Conservation (phyloP, 2,888 invertebrate species). For the Bembecia ichneumoniformis region DNA sequence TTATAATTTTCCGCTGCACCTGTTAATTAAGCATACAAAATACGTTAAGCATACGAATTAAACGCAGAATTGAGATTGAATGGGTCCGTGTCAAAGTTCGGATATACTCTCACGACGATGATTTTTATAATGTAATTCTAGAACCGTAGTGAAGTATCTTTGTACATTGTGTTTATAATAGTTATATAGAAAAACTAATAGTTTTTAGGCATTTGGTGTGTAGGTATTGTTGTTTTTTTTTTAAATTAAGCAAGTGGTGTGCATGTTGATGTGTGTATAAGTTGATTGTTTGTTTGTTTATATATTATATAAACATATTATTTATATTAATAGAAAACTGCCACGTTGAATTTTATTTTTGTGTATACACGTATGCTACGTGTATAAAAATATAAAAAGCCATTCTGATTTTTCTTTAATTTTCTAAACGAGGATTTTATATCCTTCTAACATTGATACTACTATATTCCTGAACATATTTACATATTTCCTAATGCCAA, state of each 20-base stretch:
- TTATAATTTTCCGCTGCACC: constrained; percentile 43
- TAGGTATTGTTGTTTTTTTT: constrained; percentile 41
- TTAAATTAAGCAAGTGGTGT: constrained; percentile 28
- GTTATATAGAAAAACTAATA: constrained; percentile 46
- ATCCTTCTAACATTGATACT: no score
- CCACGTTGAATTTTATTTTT: constrained; percentile 7
- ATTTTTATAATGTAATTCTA: no score
- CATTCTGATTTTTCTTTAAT: no score
- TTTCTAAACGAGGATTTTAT: no score
- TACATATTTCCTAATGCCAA: no score
- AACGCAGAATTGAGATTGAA: no score
- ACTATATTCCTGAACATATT: no score
- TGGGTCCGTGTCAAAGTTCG: no score
- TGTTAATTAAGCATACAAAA: constrained; percentile 46
- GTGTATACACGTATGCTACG: no score
- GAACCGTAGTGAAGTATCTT: constrained; percentile 24
- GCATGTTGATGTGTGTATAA: constrained; percentile 27
- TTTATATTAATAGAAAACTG: constrained; percentile 7
- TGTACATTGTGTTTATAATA: constrained; percentile 67
- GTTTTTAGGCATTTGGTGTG: constrained; percentile 40
- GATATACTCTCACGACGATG: no score
- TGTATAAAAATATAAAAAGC: no score
- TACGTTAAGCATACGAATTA: no score
- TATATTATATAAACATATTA: constrained; percentile 1
- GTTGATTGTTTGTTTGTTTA: constrained; percentile 24